Conservation (phyloP, 1,140 invertebrate species). For the Spodoptera frugiperda region DNA sequence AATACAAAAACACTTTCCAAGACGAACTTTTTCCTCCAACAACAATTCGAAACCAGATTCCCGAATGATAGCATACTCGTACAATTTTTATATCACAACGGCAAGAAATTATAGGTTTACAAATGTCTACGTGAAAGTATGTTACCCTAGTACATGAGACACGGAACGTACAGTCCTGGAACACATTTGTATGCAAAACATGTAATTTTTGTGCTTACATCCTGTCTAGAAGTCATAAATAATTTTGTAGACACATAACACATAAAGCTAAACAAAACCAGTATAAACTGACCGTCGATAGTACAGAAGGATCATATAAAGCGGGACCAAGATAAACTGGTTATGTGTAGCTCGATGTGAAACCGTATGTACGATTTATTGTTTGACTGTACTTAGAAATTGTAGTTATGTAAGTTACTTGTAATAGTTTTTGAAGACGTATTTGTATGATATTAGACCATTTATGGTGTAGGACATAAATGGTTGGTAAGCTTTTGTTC, state of each 20-base stretch:
- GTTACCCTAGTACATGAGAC: neutral
- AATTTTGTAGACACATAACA: neutral
- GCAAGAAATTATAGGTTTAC: conserved; percentile 34
- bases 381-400: conserved; percentile 3
- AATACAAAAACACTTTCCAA: no score
- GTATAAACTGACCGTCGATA: no score
- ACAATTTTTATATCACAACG: neutral
- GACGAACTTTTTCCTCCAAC: neutral
- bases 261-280: no score
- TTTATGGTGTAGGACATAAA: no score
- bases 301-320: no score
- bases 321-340: no score
- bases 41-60: neutral
- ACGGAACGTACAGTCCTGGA: neutral
- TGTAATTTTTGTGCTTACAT: conserved; percentile 32
- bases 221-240: conserved; percentile 29
- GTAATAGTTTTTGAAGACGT: no score
- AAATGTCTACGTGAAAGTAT: conserved; percentile 40
- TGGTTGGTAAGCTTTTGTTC: no score
- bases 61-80: neutral
- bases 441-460: no score
- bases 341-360: no score
- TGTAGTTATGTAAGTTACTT: neutral
- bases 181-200: conserved; percentile 42
- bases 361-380: neutral